phyloP scores from a whole-genome alignment of 2,888 invertebrate species.

The Dynastes grantii region DNA sequence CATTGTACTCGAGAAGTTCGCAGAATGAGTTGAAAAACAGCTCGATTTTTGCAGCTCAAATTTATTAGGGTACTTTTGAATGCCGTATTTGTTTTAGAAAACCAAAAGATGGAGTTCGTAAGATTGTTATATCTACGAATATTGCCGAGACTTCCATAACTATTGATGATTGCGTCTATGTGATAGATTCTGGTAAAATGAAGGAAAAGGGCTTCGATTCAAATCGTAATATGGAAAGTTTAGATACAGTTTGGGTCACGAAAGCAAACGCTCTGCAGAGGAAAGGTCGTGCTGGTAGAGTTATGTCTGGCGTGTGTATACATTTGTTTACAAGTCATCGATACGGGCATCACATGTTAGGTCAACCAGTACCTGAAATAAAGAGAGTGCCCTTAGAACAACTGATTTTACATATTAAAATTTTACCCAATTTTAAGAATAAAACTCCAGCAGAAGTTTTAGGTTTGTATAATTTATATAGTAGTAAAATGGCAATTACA shows the following conservation, averaged over 20 bases:
- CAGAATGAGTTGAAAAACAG: no score
- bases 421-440: slow-evolving; percentile 72
- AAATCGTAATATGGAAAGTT: slow-evolving; percentile 88
- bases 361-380: slow-evolving; percentile 91
- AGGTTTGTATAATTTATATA: slow-evolving; percentile 59
- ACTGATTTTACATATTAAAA: slow-evolving; percentile 82
- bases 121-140: slow-evolving; percentile 93
- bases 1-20: no score
- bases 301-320: slow-evolving; percentile 89
- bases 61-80: no score
- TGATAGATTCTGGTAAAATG: slow-evolving; percentile 93
- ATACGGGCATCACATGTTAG: slow-evolving; percentile 77
- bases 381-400: slow-evolving; percentile 92
- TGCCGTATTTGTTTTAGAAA: slow-evolving; percentile 69
- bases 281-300: slow-evolving; percentile 92
- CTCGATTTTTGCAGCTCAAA: no score
- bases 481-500: no score
- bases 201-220: slow-evolving; percentile 90
- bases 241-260: slow-evolving; percentile 93
- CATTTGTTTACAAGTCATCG: slow-evolving; percentile 88
- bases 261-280: slow-evolving; percentile 92
- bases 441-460: slow-evolving; percentile 64
- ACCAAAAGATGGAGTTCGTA: slow-evolving; percentile 80
- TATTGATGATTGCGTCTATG: slow-evolving; percentile 96
- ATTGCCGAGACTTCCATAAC: slow-evolving; percentile 97